Conservation (phyloP, 35 echinoderm and acorn worm genomes). For the Lytechinus pictus region DNA sequence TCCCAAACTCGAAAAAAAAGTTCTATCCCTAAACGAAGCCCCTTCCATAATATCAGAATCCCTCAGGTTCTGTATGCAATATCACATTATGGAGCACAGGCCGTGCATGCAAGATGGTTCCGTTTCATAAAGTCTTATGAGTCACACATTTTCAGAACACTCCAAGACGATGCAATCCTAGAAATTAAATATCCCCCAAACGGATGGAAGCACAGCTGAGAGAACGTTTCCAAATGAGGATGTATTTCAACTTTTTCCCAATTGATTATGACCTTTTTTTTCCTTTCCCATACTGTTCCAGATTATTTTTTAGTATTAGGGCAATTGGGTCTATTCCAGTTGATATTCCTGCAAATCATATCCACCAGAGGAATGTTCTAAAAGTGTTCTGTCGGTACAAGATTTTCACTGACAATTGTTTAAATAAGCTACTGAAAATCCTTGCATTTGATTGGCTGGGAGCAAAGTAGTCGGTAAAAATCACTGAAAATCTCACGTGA, state of each 20-base stretch:
- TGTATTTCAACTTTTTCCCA: background rate
- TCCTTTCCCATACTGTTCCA: background rate
- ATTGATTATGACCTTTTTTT: background rate
- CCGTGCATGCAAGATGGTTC: background rate
- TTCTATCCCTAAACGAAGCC: background rate
- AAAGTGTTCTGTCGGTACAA: too few species aligned
- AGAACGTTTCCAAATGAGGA: background rate
- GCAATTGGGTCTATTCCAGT: too few species aligned
- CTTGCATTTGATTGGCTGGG: too few species aligned
- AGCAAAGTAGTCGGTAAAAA: too few species aligned
- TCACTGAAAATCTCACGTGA: too few species aligned
- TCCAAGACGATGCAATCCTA: background rate
- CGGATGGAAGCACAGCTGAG: background rate
- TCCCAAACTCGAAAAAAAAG: background rate
- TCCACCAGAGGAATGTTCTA: too few species aligned
- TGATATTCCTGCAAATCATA: too few species aligned
- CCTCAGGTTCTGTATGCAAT: background rate
- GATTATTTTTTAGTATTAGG: background rate
- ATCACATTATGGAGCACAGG: background rate
- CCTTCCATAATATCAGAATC: background rate
- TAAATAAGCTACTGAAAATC: too few species aligned
- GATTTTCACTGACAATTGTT: too few species aligned
- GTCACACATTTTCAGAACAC: background rate
- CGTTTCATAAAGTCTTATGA: background rate
- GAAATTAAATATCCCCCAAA: constrained; percentile 3